Percentiles rank a stretch among this genome's conserved stretches.
Conservation (phyloP, 2,888 invertebrate genomes). For the Hedya salicella region DNA sequence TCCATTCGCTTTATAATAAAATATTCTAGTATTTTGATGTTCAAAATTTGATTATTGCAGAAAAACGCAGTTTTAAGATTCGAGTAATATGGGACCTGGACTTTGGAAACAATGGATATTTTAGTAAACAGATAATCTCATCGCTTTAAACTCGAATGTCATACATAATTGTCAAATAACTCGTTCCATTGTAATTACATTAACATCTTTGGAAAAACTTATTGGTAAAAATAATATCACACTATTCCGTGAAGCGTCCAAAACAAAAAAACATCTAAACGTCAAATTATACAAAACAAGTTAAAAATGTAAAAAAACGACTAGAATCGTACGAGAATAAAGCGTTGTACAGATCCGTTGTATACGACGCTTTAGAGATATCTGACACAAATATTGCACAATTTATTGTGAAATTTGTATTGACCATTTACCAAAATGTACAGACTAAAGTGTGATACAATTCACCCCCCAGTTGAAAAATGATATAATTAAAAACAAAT, state of each 20-base stretch:
- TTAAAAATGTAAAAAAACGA: constrained; percentile 53
- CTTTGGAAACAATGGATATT: too few species aligned
- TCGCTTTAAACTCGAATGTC: too few species aligned
- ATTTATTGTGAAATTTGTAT: too few species aligned
- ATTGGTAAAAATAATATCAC: constrained; percentile 15
- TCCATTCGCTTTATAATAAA: too few species aligned
- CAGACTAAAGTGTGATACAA: too few species aligned
- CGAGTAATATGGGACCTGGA: neutral
- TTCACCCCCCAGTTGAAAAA: too few species aligned
- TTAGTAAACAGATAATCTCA: too few species aligned
- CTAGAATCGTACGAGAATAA: constrained; percentile 64
- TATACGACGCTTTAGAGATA: constrained; percentile 37
- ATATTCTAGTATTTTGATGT: too few species aligned
- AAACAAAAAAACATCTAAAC: constrained; percentile 46
- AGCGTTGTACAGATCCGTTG: constrained; percentile 54
- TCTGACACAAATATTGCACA: too few species aligned
- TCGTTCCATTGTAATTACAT: constrained; percentile 9
- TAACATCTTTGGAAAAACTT: constrained; percentile 3
- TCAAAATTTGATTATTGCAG: neutral
- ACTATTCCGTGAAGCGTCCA: constrained; percentile 36
- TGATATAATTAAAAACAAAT: too few species aligned
- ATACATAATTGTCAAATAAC: constrained; percentile 11
- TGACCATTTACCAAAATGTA: too few species aligned
- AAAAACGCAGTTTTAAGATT: too few species aligned
- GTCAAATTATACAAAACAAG: neutral